Conservation (phyloP, 2,113 vertebrate genomes). For the Sapajus apella region DNA sequence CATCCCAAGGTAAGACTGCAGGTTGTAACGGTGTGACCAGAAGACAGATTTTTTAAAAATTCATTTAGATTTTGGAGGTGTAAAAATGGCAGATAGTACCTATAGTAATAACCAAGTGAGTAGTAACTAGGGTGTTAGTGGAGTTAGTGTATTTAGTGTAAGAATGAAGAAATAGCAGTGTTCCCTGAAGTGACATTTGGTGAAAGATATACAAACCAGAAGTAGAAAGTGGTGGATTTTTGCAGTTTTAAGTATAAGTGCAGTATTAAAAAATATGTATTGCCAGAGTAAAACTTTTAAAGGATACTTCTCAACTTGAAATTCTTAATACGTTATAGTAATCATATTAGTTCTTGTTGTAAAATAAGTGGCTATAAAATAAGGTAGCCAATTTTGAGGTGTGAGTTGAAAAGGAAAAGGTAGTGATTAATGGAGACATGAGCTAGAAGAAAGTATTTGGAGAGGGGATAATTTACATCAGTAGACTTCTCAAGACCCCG, state of each 20-base stretch:
- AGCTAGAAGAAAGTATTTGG: neutral
- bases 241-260: neutral
- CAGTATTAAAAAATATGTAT: neutral
- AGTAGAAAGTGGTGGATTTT: neutral
- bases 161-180: neutral
- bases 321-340: neutral
- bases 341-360: neutral
- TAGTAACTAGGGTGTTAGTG: neutral
- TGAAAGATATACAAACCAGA: neutral
- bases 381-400: neutral
- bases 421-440: neutral
- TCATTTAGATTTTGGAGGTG: neutral
- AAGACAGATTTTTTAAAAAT: neutral
- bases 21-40: too few relatives aligned
- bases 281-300: neutral
- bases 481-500: neutral
- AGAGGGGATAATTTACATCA: neutral
- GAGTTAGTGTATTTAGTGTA: neutral
- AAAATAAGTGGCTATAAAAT: neutral
- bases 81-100: neutral
- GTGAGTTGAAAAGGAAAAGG: neutral
- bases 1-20: neutral
- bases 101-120: neutral
- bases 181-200: neutral
- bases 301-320: neutral